These are phyloP conservation scores for Brachynemurus nebulosus DNA, from an alignment of 2,888 invertebrate genomes.

Conservation along the genomic window DNA sequence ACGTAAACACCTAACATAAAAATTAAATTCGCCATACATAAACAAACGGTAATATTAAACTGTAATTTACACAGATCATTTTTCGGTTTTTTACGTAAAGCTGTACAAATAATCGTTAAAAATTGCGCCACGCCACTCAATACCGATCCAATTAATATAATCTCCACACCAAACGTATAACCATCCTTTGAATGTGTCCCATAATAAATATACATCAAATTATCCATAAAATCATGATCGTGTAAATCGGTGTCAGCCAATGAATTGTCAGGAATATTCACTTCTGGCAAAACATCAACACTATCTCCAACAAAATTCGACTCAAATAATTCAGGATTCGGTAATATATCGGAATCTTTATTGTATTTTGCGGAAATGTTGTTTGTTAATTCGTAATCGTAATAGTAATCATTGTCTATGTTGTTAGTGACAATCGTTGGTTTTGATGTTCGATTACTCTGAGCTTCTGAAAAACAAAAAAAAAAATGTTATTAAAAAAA, in stretches of 20 bases:
- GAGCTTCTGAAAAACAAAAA: background rate
- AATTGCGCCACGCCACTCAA: constrained; percentile 36
- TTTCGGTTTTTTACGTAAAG: constrained; percentile 27
- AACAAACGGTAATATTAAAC: constrained; percentile 46
- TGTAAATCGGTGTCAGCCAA: constrained; percentile 49
- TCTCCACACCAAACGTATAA: constrained; percentile 38
- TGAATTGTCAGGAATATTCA: constrained; percentile 46
- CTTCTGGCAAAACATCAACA: constrained; percentile 34
- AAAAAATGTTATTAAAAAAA: no score
- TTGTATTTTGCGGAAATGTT: constrained; percentile 23
- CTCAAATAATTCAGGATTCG: constrained; percentile 27
- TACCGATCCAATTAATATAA: constrained; percentile 35
- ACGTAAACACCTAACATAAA: constrained; percentile 54
- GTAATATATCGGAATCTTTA: constrained; percentile 28
- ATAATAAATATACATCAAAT: constrained; percentile 58
- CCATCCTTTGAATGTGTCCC: constrained; percentile 36
- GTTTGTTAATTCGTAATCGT: constrained; percentile 28
- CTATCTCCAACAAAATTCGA: constrained; percentile 25
- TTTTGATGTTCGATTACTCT: background rate
- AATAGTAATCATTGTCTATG: constrained; percentile 29
- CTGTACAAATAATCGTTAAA: constrained; percentile 33
- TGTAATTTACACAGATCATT: constrained; percentile 38
- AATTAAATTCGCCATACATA: constrained; percentile 44
- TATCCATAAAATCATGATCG: constrained; percentile 57
- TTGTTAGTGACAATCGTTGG: constrained; percentile 12